phyloP scores from a whole-genome alignment of 2,888 invertebrate species.

The Drosophila lutescens region DNA sequence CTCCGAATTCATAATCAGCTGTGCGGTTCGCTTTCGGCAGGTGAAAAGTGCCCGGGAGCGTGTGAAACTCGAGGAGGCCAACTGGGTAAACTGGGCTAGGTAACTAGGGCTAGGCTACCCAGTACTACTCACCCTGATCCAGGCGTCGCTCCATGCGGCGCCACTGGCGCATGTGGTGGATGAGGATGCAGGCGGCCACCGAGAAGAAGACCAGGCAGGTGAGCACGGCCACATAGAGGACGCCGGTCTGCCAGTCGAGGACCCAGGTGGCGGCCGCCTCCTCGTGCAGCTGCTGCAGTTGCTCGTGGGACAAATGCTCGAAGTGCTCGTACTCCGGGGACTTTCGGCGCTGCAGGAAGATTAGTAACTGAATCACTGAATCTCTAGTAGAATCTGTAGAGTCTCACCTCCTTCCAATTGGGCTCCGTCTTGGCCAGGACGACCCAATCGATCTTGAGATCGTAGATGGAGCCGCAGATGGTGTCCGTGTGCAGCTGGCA shows the following conservation, averaged over 20 bases:
- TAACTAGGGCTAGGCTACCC: background rate
- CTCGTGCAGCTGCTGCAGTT: conserved; percentile 80
- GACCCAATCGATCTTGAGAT: conserved; percentile 88
- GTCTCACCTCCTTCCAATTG: conserved; percentile 84
- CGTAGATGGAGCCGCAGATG: conserved; percentile 89
- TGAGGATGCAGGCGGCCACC: conserved; percentile 90
- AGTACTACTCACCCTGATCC: conserved; percentile 88
- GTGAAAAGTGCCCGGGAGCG: conserved; percentile 35
- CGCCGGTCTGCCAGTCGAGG: conserved; percentile 90
- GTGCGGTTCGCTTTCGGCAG: background rate
- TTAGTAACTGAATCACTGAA: too few species aligned
- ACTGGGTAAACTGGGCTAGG: background rate
- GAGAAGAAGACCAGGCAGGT: conserved; percentile 92
- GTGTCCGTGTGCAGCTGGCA: conserved; percentile 91
- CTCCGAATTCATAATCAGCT: conserved; percentile 10
- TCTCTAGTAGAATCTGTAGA: background rate
- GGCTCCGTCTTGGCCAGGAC: conserved; percentile 85
- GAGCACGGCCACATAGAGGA: conserved; percentile 89
- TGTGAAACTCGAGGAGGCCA: conserved; percentile 54
- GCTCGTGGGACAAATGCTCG: conserved; percentile 75
- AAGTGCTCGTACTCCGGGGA: conserved; percentile 74
- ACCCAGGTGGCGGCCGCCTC: conserved; percentile 82
- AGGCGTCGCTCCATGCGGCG: conserved; percentile 90
- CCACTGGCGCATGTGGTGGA: conserved; percentile 92
- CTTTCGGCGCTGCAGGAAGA: conserved; percentile 82